Evolutionary conservation across 1,140 invertebrate species (phyloP), one percentile per base, ranked within the genome.

Genomic region (Eupeodes corollae): DNA sequence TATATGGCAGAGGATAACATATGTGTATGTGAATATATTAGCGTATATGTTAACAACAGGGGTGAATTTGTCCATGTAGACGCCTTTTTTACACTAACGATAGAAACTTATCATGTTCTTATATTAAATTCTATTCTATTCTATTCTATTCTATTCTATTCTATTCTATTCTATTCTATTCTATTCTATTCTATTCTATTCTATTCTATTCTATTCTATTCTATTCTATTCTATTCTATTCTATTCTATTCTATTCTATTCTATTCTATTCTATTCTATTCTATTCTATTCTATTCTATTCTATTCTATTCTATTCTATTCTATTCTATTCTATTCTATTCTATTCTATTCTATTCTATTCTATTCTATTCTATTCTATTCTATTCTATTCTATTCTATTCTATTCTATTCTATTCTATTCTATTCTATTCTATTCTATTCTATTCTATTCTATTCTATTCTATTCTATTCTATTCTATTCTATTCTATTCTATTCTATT

Each of bases 91-190:
- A n/a, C n/a, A n/a, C n/a, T n/a, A n/a, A n/a, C n/a, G n/a, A n/a
- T n/a, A n/a, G n/a, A n/a, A n/a, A n/a, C n/a, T n/a, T n/a, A n/a
- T 19, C 8, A 47, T 19, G 12, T 10, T 26, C 9, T 18, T 19
- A 11, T 45, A 35, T 45, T 45, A 2, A 1, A 45, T 45, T 26
- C 44, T 45, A 45, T 47, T 47, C 42, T 46, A 49, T 49, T 43
- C 47, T 46, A 49, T 45, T 49, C 47, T 46, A 49, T 49, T 15
- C 42, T 46, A 49, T 49, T 49, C 47, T 49, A 49, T 49, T 33
- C 39, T 49, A 49, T 49, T 49, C 47, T 49, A 49, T 49, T 16
- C 47, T 46, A 44, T 49, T 46, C 18, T 46, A 49, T 49, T 16
- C 47, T 46, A 45, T 49, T 49, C 41, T 46, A 49, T 49, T 33